Base-by-base conservation (phyloP, 2,888 invertebrate genomes). In the Caenorhabditis panamensis region DNA sequence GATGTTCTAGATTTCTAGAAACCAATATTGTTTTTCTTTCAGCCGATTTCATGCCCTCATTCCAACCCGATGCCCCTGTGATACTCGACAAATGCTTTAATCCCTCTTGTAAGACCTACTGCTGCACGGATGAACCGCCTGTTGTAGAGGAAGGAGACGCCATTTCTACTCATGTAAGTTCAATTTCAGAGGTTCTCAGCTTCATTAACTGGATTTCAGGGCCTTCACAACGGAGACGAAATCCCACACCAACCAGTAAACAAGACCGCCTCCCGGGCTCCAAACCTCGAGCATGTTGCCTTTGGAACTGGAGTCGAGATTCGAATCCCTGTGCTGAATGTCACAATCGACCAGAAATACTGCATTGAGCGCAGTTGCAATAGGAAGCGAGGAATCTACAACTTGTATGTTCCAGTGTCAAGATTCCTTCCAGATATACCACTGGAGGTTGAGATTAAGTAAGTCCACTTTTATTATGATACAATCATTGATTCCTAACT, bases 401-500 rank as follows among this genome's bases (percentile, higher is more conserved):
- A 85, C 61, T 71, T 89, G 54, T 90, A 84, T 76, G 80, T 90
- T 8, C 90, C 90, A 18, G 79, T 90, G 22, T 88, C 89, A 8
- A 79, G 82, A 37, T 85, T 77, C 59, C 69, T 86, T 72, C 84
- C 85, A 0, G 88, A 89, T 28, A 72, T 82, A 18, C 82, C 88
- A 0, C 31, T 90, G n/a, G 82, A 83, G 36, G 44, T 89, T 18
- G 68, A 79, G 36, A 82, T 89, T 54, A 75, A 59, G 82, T 80
- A 44, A 64, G 69, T 61, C 3, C 20, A 11, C 11, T 20, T 5
- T 11, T 41, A 1, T 9, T 53, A 18, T 8, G 53, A 44, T 13
- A 11, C 41, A 11, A 41, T 41, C 8, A 41, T 41, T 0, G 31
- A 4, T 31, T 31, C 5, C 4, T 31, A 13, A 58, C 77, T 85